A percentile compares a stretch with the other conserved stretches of the same genome.
Evolutionary conservation across 2,888 invertebrate genomes (phyloP).

Genomic region (Lordiphosa andalusiaca): DNA sequence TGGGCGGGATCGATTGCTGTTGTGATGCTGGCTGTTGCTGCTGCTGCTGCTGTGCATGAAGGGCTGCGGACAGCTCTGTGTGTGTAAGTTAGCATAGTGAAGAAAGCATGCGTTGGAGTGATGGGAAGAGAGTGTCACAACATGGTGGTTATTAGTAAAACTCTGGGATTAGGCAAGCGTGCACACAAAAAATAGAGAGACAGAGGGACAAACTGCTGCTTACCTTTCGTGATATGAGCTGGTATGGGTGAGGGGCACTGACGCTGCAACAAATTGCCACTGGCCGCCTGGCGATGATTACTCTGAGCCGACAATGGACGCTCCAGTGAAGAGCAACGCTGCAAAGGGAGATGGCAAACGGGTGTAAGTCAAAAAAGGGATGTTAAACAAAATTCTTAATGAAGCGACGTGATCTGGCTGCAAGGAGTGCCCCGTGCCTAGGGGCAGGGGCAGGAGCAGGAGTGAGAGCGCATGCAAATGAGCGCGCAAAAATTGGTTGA

Average conservation of each 20-base stretch:
- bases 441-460: too few relatives aligned
- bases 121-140: slow-evolving; percentile 42
- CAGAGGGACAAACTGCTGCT: slow-evolving; percentile 19
- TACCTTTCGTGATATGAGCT: slow-evolving; percentile 89
- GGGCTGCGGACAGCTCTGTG: slow-evolving; percentile 77
- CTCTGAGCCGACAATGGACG: slow-evolving; percentile 85
- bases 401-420: slow-evolving; percentile 27
- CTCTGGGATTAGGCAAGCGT: slow-evolving; percentile 56
- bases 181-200: slow-evolving; percentile 41
- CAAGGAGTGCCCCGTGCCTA: slow-evolving; percentile 3
- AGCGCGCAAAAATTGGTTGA: slow-evolving; percentile 48
- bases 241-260: slow-evolving; percentile 87
- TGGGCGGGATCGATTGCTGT: slow-evolving; percentile 83
- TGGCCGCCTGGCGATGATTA: slow-evolving; percentile 76
- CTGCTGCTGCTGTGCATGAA: slow-evolving; percentile 71
- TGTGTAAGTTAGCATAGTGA: slow-evolving; percentile 37
- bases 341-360: slow-evolving; percentile 23
- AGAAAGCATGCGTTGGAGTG: slow-evolving; percentile 56
- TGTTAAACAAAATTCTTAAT: too few relatives aligned
- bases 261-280: slow-evolving; percentile 80
- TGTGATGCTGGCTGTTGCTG: slow-evolving; percentile 50
- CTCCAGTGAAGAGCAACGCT: slow-evolving; percentile 93
- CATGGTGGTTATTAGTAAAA: slow-evolving; percentile 63
- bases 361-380: too few relatives aligned
- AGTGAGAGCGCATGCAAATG: slow-evolving; percentile 63